Base-by-base conservation (phyloP, 2,888 invertebrate genomes). In the Crossocerus cetratus region DNA sequence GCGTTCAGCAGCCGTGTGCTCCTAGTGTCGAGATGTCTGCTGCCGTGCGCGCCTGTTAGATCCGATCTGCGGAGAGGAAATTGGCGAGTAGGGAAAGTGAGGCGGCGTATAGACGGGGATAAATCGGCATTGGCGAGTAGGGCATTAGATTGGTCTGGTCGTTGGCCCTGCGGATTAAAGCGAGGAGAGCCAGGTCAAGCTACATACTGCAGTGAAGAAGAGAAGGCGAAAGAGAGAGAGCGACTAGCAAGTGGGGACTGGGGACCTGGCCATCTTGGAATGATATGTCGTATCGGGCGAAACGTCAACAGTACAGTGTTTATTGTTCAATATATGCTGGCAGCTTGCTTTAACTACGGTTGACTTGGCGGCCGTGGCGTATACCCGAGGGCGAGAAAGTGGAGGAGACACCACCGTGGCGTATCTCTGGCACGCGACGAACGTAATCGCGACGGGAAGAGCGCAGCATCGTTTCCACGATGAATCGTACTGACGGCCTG, bases 401-500 rank as follows among this genome's bases (percentile, higher is more conserved):
- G 62, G 72, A 73, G 59, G 63, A 59, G 76, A 80, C 82, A 78
- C 8, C 32, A 32, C 82, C 66, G 82, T 80, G 80, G 78, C 80
- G 82, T 76, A 73, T 78, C 70, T 13, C 16, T 75, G 76, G 65
- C 78, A 74, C 76, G 82, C 80, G 69, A 77, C 80, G 69, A 73
- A 70, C 77, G 74, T 75, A 75, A 68, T 75, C 56, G 74, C 65
- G 65, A 67, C 43, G 14, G n/a, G 4, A 66, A 62, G 69, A 72
- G 70, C 67, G 44, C 64, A 74, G 65, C 58, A 67, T 72, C 69
- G 42, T 67, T 49, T 61, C 71, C 77, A 89, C 71, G 88, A 97
- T 97, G 97, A 96, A 96, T 93, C 96, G 96, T 91, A 93, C 94
- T 87, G 97, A 97, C 91, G 98, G 98, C 85, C 93, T 98, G 90